Evolutionary conservation across 1,140 invertebrate species (phyloP).

Genomic region (Ips nitidus): DNA sequence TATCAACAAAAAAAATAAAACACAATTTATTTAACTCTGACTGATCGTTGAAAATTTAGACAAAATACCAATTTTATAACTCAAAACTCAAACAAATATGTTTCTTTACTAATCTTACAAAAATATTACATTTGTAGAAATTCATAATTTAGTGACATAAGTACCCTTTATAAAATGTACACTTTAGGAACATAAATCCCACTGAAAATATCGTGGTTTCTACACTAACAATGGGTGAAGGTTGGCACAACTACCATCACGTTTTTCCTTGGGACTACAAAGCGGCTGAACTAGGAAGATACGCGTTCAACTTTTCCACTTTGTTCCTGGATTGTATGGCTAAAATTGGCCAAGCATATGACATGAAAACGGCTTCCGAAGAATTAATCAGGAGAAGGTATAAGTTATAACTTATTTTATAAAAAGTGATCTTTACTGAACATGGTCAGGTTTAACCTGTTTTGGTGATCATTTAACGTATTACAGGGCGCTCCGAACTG

Average conservation of each 20-base stretch:
- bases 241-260: slow-evolving; percentile 80
- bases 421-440: not conserved
- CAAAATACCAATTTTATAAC: no score
- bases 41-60: no score
- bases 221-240: slow-evolving; percentile 61
- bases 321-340: slow-evolving; percentile 58
- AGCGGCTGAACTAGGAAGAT: slow-evolving; percentile 63
- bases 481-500: slow-evolving; percentile 57
- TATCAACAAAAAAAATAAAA: no score
- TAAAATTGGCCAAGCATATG: slow-evolving; percentile 64
- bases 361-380: slow-evolving; percentile 60
- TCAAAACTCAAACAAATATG: no score
- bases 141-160: no score
- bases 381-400: slow-evolving; percentile 58
- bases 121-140: no score
- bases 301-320: slow-evolving; percentile 56
- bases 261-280: slow-evolving; percentile 75
- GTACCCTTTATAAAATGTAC: no score
- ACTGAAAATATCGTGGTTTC: slow-evolving; percentile 64
- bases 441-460: no score
- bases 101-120: no score
- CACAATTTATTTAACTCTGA: no score
- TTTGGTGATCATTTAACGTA: no score
- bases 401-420: no score
- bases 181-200: slow-evolving; percentile 55